Evolutionary conservation across 2,797 vertebrate species (phyloP), one percentile per base, ranked within the genome.

Genomic region (Anisognathus igniventris): DNA sequence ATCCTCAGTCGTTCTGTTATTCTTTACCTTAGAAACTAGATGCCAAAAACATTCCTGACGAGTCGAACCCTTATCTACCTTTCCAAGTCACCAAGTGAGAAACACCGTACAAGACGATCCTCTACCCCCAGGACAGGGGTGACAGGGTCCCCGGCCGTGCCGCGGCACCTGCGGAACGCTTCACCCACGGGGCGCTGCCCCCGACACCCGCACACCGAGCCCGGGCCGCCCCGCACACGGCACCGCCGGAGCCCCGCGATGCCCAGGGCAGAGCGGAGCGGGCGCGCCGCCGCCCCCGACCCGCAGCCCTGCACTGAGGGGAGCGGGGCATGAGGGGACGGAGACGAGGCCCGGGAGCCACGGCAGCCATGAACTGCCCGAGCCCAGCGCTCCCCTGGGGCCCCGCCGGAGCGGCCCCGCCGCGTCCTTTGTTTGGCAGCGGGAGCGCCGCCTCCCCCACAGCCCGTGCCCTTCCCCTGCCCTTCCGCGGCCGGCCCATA

Each of bases 371-470:
- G 22, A 16, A 25, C 1, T 9, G 7, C 35, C 18, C 23, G 23
- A 51, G 15, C 28, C 8, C n/a, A 13, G 39, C n/a, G 19, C 20
- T 14, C 7, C 20, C 8, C 11, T 6, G 5, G 27, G 39, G 27
- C 70, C 40, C 53, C 27, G 15, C 10, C 7, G n/a, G 65, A 28
- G 44, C 7, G 40, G 86, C 62, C 67, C 42, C 60, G 20, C 60
- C 3, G 27, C 44, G 23, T 40, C 76, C 89, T 96, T 96, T 95
- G 94, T 95, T 25, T 67, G 85, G 30, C 78, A 42, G n/a, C 45
- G 8, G 27, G 12, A 72, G 48, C 70, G 23, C 50, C 37, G 28
- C 70, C 62, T 56, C 68, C 87, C 25, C 47, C 72, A 39, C 54
- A 60, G 40, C 72, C 72, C 33, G 23, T 27, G 64, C 61, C 89